Evolutionary conservation across 2,888 invertebrate species (phyloP), one percentile per base, ranked within the genome.

Genomic region (Teleogryllus oceanicus): DNA sequence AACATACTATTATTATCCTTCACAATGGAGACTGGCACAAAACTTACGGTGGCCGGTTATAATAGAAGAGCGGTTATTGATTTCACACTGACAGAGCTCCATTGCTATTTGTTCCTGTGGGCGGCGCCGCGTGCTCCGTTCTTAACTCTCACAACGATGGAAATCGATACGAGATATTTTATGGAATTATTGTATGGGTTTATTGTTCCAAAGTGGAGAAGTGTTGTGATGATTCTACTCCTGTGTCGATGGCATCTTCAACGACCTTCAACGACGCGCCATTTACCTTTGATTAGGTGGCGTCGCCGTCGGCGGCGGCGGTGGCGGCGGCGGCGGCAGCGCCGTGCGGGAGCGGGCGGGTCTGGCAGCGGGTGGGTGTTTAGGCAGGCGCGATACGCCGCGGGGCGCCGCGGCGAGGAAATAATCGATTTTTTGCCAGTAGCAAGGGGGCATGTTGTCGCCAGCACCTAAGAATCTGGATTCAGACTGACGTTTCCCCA

Each of bases 91-190:
- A 79, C 77, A 62, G 51, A 80, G 76, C 76, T 76, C 37, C 81
- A 79, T 78, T 79, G 78, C 76, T 74, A 78, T 81, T 81, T 80
- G 81, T 81, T 80, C 82, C 82, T 81, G n/a, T 4, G 62, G n/a
- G 62, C 13, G 62, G 62, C 13, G 62, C n/a, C n/a, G 13, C n/a
- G 62, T n/a, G n/a, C 62, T 62, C 62, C 62, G 62, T n/a, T 62
- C 62, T 62, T 62, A 13, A 62, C 16, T 62, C 62, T 62, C 62
- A 62, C 62, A 62, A 62, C 62, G 62, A 62, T n/a, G 62, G 62
- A n/a, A 62, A 62, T 62, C 62, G 62, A 62, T 62, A n/a, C n/a
- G 62, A 62, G 62, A 62, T 62, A 18, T 62, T 62, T 62, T 62
- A 62, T 18, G 62, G n/a, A 62, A 62, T 62, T 62, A 62, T 62